Conservation (phyloP, 2,113 vertebrate genomes). For the Lutjanus erythropterus region DNA sequence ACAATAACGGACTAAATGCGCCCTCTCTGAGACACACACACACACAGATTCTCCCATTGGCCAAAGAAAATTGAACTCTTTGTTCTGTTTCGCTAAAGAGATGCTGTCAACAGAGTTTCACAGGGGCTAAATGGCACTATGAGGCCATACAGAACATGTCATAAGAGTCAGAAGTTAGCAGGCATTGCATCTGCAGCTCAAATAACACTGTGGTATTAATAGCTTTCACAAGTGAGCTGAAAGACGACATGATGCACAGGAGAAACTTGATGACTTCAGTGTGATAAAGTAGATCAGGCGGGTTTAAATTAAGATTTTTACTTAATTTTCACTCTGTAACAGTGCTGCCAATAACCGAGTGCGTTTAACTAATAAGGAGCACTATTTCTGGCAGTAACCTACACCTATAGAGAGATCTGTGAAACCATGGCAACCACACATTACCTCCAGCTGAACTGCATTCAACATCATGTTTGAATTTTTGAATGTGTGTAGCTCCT, state of each 20-base stretch:
- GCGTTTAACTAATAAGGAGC: not conserved
- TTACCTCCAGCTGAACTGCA: not conserved
- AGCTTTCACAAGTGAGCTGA: conserved; percentile 66
- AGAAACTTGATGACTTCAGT: conserved; percentile 27
- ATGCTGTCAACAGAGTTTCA: conserved; percentile 17
- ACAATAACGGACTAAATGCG: conserved; percentile 23
- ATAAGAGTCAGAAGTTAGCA: conserved; percentile 38
- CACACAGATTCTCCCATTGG: not conserved
- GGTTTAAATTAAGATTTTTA: conserved; percentile 22
- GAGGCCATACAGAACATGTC: conserved; percentile 11
- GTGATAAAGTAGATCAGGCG: conserved; percentile 7
- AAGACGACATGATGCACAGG: conserved; percentile 38
- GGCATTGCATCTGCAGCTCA: conserved; percentile 50
- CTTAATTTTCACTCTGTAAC: not conserved
- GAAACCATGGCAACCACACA: conserved; percentile 37
- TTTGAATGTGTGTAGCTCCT: not conserved
- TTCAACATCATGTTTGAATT: conserved; percentile 17
- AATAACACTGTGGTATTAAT: conserved; percentile 75
- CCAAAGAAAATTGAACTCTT: conserved; percentile 22
- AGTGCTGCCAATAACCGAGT: not conserved
- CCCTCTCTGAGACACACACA: not conserved
- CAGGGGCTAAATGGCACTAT: conserved; percentile 12
- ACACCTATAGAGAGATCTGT: conserved; percentile 25
- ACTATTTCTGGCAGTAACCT: not conserved
- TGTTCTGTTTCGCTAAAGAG: not conserved